A percentile compares a stretch with the other conserved stretches of the same genome.
Conservation (phyloP, 1,140 invertebrate genomes). For the Phymorhynchus buccinoides region DNA sequence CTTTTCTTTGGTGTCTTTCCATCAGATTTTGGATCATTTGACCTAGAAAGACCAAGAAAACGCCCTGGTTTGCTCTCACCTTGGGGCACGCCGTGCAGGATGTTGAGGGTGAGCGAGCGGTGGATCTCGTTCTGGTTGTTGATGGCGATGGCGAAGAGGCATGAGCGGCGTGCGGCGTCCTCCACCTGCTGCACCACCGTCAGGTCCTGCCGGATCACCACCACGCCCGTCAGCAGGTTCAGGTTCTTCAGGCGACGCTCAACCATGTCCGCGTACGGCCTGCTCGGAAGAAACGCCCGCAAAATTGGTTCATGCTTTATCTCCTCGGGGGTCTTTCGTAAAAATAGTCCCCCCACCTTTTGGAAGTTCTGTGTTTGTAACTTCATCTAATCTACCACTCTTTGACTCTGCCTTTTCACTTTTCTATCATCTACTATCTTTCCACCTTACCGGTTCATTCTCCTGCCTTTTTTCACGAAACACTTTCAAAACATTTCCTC, state of each 20-base stretch:
- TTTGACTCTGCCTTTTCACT: not conserved
- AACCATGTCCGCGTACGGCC: constrained; percentile 91
- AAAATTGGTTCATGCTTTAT: not conserved
- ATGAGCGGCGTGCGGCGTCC: constrained; percentile 87
- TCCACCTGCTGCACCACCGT: constrained; percentile 89
- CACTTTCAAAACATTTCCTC: too few relatives aligned
- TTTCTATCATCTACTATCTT: not conserved
- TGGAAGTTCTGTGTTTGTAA: not conserved
- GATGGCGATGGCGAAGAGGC: constrained; percentile 90
- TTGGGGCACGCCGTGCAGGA: constrained; percentile 91
- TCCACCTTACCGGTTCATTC: too few relatives aligned
- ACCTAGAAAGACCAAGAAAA: too few relatives aligned
- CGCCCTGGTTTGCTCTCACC: constrained; percentile 79
- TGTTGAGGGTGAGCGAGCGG: constrained; percentile 90
- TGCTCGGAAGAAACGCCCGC: constrained; percentile 73
- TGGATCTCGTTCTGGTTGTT: constrained; percentile 88
- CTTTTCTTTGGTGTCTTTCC: too few relatives aligned
- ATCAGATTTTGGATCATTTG: too few relatives aligned
- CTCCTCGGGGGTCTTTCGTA: not conserved
- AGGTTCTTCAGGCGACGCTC: constrained; percentile 86
- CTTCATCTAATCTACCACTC: not conserved
- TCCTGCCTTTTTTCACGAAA: too few relatives aligned
- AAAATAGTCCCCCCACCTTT: not conserved
- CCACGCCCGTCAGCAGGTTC: constrained; percentile 86
- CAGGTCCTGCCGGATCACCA: constrained; percentile 89